A percentile compares a stretch with the other conserved stretches of the same genome.
phyloP scores from a whole-genome alignment of 2,797 vertebrate genomes.

The Coluber constrictor region DNA sequence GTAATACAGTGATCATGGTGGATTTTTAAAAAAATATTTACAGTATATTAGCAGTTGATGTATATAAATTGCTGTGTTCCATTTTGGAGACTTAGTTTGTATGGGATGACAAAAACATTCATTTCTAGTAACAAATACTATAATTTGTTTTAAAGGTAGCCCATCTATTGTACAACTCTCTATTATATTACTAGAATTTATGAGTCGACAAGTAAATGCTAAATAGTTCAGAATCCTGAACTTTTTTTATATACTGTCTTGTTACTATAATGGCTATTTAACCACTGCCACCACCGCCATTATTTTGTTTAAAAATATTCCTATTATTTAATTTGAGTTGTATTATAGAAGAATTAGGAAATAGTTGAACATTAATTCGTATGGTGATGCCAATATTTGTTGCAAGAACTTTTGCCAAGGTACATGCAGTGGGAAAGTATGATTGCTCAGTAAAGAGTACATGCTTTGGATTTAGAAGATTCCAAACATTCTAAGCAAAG shows the following conservation, averaged over 20 bases:
- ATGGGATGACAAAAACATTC: conserved; percentile 23
- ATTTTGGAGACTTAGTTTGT: rapidly evolving
- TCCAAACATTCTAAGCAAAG: neutral
- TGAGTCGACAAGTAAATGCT: conserved; percentile 40
- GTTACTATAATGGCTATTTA: conserved; percentile 30
- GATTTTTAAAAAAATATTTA: neutral
- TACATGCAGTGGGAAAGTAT: neutral
- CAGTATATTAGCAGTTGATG: conserved; percentile 29
- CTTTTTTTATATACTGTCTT: conserved; percentile 49
- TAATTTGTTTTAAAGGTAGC: conserved; percentile 36
- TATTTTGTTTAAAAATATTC: conserved; percentile 30
- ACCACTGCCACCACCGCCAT: conserved; percentile 2
- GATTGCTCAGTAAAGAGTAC: neutral
- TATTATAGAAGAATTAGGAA: neutral
- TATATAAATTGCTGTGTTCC: neutral
- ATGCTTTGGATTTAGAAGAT: neutral
- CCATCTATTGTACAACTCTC: conserved; percentile 16
- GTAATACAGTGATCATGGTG: neutral
- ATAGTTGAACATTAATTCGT: conserved; percentile 6
- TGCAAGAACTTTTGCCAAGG: neutral
- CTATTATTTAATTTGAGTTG: neutral
- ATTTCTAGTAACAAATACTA: conserved; percentile 19
- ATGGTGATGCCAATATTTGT: neutral
- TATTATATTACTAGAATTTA: conserved; percentile 25
- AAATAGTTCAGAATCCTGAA: conserved; percentile 38